Base-by-base conservation (phyloP, 2,113 vertebrate genomes). In the Lutjanus erythropterus region DNA sequence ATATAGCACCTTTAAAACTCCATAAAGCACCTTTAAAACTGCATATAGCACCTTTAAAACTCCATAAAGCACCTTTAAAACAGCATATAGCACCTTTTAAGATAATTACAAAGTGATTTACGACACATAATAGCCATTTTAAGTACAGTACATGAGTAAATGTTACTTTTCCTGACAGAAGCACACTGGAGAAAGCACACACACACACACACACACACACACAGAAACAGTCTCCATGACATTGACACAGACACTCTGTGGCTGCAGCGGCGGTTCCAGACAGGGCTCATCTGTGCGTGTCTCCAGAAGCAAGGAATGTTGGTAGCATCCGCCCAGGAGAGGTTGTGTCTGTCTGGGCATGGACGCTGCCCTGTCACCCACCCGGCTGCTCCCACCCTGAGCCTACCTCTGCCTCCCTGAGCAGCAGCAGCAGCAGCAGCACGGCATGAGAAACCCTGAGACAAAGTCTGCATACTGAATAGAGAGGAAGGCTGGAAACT, bases 341-440 rank as follows among this genome's bases (percentile, higher is more conserved):
- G 86, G 81, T 15, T 58, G 68, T 80, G 86, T 90, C 75, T 88
- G 71, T 89, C 83, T 89, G 86, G 58, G 73, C 76, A 71, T 70
- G 84, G 79, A 83, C 52, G 78, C 86, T 84, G 87, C 78, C 78
- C 88, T 92, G 90, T 92, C 89, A 91, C 72, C 88, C 85, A 86
- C 78, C 86, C 81, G 69, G 78, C 79, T 93, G 84, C 85, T 79
- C 84, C 71, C 80, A 61, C 67, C 60, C 67, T 35, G 42, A 25
- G 39, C 60, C 80, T 41, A 37, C 84, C 69, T 75, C 71, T 56
- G 71, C 61, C 65, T 84, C 80, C 65, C 62, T 35, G 55, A 87
- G 67, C 70, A 79, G 58, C 75, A 50, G 66, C 64, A 37, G 61
- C 65, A 83, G 73, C 70, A 64, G 70, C 64, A 64, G 78, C 68